Evolutionary conservation across 2,888 invertebrate species (phyloP), one percentile per base, ranked within the genome.

Genomic region (Lypha dubia): DNA sequence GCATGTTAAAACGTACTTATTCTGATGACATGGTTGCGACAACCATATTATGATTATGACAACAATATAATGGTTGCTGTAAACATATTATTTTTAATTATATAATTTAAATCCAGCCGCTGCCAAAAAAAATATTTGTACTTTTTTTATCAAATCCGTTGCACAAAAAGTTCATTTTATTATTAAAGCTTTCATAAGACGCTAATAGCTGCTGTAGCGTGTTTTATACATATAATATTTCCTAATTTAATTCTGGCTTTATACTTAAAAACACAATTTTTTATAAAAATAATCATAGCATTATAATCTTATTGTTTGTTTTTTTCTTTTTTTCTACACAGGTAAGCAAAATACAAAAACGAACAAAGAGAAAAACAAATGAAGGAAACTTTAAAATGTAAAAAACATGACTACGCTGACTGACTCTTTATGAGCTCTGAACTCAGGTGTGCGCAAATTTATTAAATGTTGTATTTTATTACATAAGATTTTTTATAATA

Each of bases 371-470:
- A 28, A 24, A 58, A 56, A 24, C 24, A 24, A 22, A 53, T 24
- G 32, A 38, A 20, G 35, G 13, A 32, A 62, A 41, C 1, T 0
- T 49, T n/a, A 15, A 51, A 41, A 17, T 38, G 38, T 13, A 53
- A 56, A 32, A 38, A 20, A 17, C 13, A 63, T 53, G 22, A 49
- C n/a, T n/a, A 49, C 46, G 38, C 28, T 49, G 65, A 73, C 79
- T 49, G 73, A 65, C 49, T 63, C 20, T 71, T 65, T 71, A 79
- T 73, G 56, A 65, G 70, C 70, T 68, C 49, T 63, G 71, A 71
- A 65, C 71, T 79, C 79, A 79, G 79, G 79, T 79, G 79, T 79
- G 79, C n/a, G n/a, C 67, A 65, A 73, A 65, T 38, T 65, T 73
- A 38, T 65, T 20, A 41, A 65, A 73, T 58, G 38, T 13, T 58